Conservation (phyloP, 2,113 vertebrate genomes). For the Nothobranchius kuhntae region DNA sequence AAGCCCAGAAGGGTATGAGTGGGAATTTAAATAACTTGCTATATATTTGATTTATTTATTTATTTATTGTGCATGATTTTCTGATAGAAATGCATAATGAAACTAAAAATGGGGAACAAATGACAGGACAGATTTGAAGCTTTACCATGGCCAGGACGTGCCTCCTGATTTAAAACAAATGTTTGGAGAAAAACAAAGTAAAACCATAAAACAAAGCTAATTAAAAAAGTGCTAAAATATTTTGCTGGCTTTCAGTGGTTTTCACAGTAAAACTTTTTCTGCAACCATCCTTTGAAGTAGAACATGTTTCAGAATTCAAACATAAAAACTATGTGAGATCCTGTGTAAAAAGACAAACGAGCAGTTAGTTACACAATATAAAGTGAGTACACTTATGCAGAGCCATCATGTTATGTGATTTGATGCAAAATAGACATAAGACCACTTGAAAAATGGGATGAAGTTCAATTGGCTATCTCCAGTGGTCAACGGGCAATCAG, state of each 20-base stretch:
- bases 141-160: not conserved
- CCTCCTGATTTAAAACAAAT: conserved; percentile 11
- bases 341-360: no score
- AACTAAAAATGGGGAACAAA: not conserved
- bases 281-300: conserved; percentile 43
- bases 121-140: not conserved
- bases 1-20: no score
- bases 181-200: conserved; percentile 8
- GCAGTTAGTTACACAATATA: no score
- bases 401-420: no score
- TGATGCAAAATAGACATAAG: no score
- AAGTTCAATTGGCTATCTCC: no score
- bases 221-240: conserved; percentile 15
- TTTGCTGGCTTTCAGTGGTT: conserved; percentile 12
- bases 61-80: no score
- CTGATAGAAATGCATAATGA: not conserved
- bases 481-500: no score
- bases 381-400: no score
- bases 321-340: conserved; percentile 27
- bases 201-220: conserved; percentile 32
- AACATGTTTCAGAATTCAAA: conserved; percentile 51
- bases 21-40: no score
- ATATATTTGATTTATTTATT: no score
- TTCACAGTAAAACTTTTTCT: conserved; percentile 21
- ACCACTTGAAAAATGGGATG: no score